Evolutionary conservation across 2,888 invertebrate genomes (phyloP).

Genomic region (Conistra vaccinii): DNA sequence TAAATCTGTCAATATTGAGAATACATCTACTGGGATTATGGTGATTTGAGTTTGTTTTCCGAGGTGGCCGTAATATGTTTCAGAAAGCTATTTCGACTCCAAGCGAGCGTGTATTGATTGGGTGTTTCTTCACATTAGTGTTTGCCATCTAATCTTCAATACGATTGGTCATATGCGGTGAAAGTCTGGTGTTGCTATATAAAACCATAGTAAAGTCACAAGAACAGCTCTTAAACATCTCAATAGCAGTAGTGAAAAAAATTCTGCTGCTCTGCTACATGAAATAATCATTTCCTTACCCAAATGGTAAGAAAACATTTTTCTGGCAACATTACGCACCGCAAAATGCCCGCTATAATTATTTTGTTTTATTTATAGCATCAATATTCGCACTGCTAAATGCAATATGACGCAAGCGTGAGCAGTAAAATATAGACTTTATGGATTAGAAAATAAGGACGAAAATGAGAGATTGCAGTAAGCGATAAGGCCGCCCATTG

Average conservation of each 20-base stretch:
- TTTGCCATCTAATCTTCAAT: neutral
- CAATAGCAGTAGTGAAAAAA: neutral
- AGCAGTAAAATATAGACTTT: constrained; percentile 24
- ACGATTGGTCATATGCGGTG: neutral
- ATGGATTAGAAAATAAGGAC: fast-evolving
- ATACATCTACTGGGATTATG: neutral
- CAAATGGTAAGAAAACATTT: constrained; percentile 9
- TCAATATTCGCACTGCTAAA: constrained; percentile 5
- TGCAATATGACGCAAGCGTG: constrained; percentile 20
- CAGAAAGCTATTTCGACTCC: neutral
- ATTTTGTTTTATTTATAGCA: constrained; percentile 34
- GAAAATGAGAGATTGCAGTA: too few species aligned
- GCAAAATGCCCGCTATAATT: constrained; percentile 30
- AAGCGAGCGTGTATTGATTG: neutral
- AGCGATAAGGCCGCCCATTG: too few species aligned
- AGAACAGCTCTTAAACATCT: neutral
- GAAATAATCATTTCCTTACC: constrained; percentile 2
- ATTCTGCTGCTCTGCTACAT: neutral
- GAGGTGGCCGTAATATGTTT: neutral
- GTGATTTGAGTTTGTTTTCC: neutral
- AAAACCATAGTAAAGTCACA: neutral
- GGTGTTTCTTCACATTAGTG: neutral
- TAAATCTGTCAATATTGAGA: too few species aligned
- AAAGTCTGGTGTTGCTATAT: neutral
- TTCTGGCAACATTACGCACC: constrained; percentile 42